Evolutionary conservation across 2,113 vertebrate species (phyloP), one percentile per base, ranked within the genome.

Genomic region (Xiphorhynchus elegans): DNA sequence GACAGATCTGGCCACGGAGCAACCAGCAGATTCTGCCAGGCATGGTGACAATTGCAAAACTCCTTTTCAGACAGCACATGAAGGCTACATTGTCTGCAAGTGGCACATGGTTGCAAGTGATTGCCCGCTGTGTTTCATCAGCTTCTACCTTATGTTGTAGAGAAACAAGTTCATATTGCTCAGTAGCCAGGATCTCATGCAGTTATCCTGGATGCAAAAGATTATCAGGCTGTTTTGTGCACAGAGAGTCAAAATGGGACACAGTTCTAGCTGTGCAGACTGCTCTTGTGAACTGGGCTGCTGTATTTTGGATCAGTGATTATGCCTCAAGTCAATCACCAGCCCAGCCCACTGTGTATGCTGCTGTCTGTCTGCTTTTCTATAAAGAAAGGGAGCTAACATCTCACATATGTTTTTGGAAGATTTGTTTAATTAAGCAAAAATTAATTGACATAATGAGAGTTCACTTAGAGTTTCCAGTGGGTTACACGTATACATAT

Each of bases 361-460:
- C 42, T 80, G 50, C 26, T 70, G 52, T 31, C 49, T 69, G 58
- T 33, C 55, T 42, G 4, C 19, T 77, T 78, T 81, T 67, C 52
- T 58, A 4, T 17, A 39, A 20, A 72, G 52, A 88, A 91, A 80
- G 16, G 44, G n/a, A 81, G 53, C 56, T 93, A 80, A 84, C 40
- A 49, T 80, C 78, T 69, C 64, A 56, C 82, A 93, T 76, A 44
- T 86, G 90, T 60, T 84, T 52, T 52, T 3, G 2, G 52, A 93
- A 94, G 49, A 84, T 53, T 87, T 94, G 88, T 92, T 90, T 93
- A 96, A 95, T 96, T 94, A 92, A 82, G 58, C 40, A 95, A 84
- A 95, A 95, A 79, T 93, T 93, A 94, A 96, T 92, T 89, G 80
- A 66, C 69, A 84, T 92, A 95, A 96, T 87, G 77, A 96, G 76